These are phyloP conservation scores for Cremastinae sp. DNA, from an alignment of 2,888 invertebrate species.

Conservation along the genomic window DNA sequence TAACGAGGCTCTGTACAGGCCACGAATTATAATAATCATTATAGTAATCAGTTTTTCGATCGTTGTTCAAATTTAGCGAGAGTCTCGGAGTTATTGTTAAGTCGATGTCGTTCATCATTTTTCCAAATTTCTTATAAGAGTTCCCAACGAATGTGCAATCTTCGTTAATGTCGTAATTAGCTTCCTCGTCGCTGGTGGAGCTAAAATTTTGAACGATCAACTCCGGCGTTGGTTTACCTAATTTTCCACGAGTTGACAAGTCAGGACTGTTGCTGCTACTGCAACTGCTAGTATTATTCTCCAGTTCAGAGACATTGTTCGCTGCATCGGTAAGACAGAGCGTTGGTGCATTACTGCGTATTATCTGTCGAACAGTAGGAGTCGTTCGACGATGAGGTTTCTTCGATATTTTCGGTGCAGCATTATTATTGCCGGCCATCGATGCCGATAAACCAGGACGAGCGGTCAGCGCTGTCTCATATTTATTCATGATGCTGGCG, in stretches of 20 bases:
- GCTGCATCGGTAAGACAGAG: constrained; percentile 45
- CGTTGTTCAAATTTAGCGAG: neutral
- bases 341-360: constrained; percentile 51
- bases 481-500: too few relatives aligned
- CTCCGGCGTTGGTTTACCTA: too few relatives aligned
- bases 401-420: too few relatives aligned
- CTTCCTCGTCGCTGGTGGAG: constrained; percentile 65
- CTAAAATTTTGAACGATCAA: constrained; percentile 66
- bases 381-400: constrained; percentile 15
- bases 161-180: constrained; percentile 5
- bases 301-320: constrained; percentile 40
- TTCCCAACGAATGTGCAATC: neutral
- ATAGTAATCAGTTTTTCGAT: too few relatives aligned
- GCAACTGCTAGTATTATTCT: constrained; percentile 33
- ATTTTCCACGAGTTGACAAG: constrained; percentile 12
- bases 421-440: neutral
- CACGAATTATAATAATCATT: constrained; percentile 1
- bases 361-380: constrained; percentile 30
- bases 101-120: too few relatives aligned
- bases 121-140: too few relatives aligned
- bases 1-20: constrained; percentile 38
- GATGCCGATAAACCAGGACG: too few relatives aligned
- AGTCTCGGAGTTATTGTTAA: too few relatives aligned
- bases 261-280: neutral
- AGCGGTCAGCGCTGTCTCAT: too few relatives aligned